Base-by-base conservation (phyloP, 2,113 vertebrate species). In the Daubentonia madagascariensis region DNA sequence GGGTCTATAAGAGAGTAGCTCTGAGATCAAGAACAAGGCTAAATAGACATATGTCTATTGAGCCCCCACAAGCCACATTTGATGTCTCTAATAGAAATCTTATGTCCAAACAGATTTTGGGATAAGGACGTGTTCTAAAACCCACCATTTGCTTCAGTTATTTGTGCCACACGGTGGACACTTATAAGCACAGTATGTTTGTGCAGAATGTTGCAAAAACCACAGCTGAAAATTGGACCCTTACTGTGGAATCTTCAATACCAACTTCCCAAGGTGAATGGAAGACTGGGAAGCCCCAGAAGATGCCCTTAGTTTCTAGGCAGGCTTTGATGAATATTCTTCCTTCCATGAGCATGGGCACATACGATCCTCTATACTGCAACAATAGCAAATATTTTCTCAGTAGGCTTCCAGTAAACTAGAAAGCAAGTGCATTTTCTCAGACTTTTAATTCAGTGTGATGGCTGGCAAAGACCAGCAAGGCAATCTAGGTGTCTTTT, bases 201-300 rank as follows among this genome's bases (percentile, higher is more conserved):
- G n/a, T 22, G 2, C 1, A 16, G 43, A 48, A 20, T 30, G n/a
- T 5, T 22, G 22, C 14, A 84, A 11, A 12, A 28, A 23, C 7
- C n/a, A 78, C n/a, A 16, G 13, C 18, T 32, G 9, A 76, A 30
- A 28, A 37, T 43, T 11, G 0, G 35, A 85, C 35, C 25, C 22
- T 13, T 3, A 22, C 37, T 61, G 37, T 16, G 22, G 22, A 54
- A 3, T 6, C 28, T 3, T 37, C 57, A 28, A 0, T 75, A 5
- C 10, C 32, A 76, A 4, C 28, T 96, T 84, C n/a, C 1, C 32
- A 50, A 84, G 45, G 72, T 40, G 5, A 86, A 43, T 2, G 28
- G 43, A 59, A 63, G 45, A 28, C 32, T 8, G 0, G 7, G 3
- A 5, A 85, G 63, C 9, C 6, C n/a, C 6, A 43, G 40, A 73